Conservation (phyloP, 2,888 invertebrate genomes). For the Thysanoteuthis rhombus region DNA sequence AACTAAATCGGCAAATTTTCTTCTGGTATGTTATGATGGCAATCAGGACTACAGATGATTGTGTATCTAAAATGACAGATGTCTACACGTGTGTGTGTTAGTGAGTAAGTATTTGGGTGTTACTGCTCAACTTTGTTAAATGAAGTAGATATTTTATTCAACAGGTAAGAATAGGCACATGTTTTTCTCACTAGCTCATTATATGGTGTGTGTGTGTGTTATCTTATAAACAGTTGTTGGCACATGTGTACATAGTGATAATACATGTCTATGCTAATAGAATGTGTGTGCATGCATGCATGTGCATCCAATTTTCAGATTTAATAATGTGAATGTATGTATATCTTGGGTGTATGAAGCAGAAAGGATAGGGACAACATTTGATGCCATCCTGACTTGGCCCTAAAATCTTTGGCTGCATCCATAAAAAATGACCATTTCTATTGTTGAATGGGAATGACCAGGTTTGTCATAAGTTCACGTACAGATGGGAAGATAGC, state of each 20-base stretch:
- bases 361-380: background rate
- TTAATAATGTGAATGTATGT: background rate
- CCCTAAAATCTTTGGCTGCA: background rate
- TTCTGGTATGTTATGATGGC: too few species aligned
- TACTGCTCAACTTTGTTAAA: too few species aligned
- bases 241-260: background rate
- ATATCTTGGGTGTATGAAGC: background rate
- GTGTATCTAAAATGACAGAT: background rate
- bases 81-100: background rate
- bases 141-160: too few species aligned
- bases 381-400: background rate
- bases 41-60: too few species aligned
- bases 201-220: too few species aligned
- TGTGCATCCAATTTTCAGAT: background rate
- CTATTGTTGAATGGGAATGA: slow-evolving; percentile 74
- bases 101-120: too few species aligned
- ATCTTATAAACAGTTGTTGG: background rate
- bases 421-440: background rate
- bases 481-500: slow-evolving; percentile 90
- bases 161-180: background rate
- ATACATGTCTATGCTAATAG: too few species aligned
- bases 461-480: slow-evolving; percentile 85
- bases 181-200: background rate
- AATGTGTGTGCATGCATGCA: too few species aligned
- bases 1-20: too few species aligned